phyloP scores from a whole-genome alignment of 1,140 invertebrate genomes.

The Heliothis virescens region DNA sequence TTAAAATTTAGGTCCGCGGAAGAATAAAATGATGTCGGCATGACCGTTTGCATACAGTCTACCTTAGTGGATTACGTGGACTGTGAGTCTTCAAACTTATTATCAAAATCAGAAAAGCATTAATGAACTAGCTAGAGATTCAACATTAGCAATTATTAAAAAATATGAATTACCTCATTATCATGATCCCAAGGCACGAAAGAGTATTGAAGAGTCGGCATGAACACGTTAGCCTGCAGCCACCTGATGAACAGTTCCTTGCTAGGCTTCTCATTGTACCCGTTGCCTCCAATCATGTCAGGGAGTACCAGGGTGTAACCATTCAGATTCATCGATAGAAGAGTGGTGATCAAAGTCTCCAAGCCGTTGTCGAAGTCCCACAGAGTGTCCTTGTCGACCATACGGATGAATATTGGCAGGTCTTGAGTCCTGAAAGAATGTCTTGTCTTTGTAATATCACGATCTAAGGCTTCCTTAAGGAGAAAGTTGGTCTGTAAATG shows the following conservation, averaged over 20 bases:
- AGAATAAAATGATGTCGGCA: no score
- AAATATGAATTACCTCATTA: constrained; percentile 86
- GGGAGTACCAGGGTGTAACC: constrained; percentile 95
- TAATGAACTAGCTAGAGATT: no score
- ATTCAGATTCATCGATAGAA: constrained; percentile 93
- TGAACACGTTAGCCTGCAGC: constrained; percentile 94
- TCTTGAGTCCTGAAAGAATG: constrained; percentile 88
- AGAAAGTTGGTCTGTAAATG: no score
- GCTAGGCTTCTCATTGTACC: constrained; percentile 89
- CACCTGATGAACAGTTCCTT: constrained; percentile 95
- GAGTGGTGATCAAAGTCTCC: constrained; percentile 92
- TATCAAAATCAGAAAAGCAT: no score
- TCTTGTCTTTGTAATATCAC: no score
- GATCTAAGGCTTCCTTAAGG: background rate
- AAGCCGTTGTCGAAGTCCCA: constrained; percentile 94
- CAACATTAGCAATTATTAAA: no score
- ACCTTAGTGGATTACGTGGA: no score
- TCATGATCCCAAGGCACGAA: constrained; percentile 95
- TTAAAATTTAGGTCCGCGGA: no score
- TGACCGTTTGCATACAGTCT: no score
- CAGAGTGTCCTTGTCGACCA: constrained; percentile 94
- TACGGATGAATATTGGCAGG: constrained; percentile 93
- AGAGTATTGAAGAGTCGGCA: constrained; percentile 96
- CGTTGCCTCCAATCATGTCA: constrained; percentile 97
- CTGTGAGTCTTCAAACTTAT: no score